phyloP scores from a whole-genome alignment of 2,797 vertebrate species.

The Gymnoscopelus braueri region DNA sequence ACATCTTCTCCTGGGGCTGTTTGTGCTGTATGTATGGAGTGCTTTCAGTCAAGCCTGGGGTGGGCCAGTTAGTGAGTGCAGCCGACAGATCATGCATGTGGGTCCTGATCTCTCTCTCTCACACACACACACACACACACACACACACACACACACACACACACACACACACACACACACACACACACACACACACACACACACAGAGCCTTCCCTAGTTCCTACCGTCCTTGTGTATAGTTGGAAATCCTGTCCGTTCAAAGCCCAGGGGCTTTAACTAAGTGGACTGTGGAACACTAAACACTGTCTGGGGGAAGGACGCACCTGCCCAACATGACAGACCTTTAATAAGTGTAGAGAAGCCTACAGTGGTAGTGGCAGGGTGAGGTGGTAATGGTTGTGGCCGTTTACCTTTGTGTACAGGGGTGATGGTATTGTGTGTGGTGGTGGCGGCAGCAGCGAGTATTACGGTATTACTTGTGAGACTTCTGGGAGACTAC shows the following conservation, averaged over 20 bases:
- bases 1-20: slow-evolving; percentile 4
- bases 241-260: slow-evolving; percentile 70
- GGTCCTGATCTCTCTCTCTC: slow-evolving; percentile 46
- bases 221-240: slow-evolving; percentile 29
- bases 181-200: too few species aligned
- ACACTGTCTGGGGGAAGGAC: slow-evolving; percentile 57
- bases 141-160: too few species aligned
- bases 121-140: background rate
- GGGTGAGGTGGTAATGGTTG: slow-evolving; percentile 58
- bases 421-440: slow-evolving; percentile 12
- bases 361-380: slow-evolving; percentile 32
- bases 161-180: too few species aligned
- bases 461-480: too few species aligned
- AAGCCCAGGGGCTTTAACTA: slow-evolving; percentile 76
- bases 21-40: background rate
- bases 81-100: slow-evolving; percentile 64
- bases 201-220: too few species aligned
- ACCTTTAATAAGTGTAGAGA: slow-evolving; percentile 73
- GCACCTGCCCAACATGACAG: slow-evolving; percentile 74
- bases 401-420: slow-evolving; percentile 52
- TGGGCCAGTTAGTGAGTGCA: slow-evolving; percentile 46
- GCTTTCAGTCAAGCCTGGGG: slow-evolving; percentile 31
- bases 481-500: too few species aligned
- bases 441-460: too few species aligned
- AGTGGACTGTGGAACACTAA: slow-evolving; percentile 75